Percentiles rank a stretch among this genome's conserved stretches.
Evolutionary conservation across 2,888 invertebrate genomes (phyloP).

Genomic region (Pristionchus arcanus): DNA sequence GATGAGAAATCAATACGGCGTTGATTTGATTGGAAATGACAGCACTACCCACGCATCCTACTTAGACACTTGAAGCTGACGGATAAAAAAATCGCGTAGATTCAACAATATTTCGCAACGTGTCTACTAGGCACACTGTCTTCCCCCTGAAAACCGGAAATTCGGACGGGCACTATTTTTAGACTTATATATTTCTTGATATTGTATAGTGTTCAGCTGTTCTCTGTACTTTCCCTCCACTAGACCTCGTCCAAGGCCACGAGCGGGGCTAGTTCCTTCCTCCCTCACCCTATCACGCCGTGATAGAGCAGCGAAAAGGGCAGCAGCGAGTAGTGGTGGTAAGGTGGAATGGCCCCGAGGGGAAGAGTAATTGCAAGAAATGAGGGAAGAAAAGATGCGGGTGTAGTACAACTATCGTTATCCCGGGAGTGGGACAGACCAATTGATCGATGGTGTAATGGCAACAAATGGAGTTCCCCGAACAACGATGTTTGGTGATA

Average conservation of each 20-base stretch:
- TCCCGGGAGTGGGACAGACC: neutral
- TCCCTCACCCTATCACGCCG: constrained; percentile 3
- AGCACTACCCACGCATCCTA: neutral
- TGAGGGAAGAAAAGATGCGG: neutral
- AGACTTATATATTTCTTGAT: neutral
- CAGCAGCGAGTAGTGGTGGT: neutral
- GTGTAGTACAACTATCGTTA: neutral
- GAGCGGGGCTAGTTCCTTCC: neutral
- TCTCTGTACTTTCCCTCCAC: neutral
- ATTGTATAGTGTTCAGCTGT: constrained; percentile 15
- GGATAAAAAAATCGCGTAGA: too few species aligned
- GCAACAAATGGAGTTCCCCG: neutral
- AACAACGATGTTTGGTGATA: neutral
- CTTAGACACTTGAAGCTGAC: too few species aligned
- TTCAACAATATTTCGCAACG: neutral
- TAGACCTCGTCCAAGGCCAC: constrained; percentile 4
- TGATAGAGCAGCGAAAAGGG: constrained; percentile 24
- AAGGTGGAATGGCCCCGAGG: constrained; percentile 27
- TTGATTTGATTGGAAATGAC: neutral
- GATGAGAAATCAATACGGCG: neutral
- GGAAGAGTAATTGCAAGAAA: neutral
- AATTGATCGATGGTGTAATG: neutral
- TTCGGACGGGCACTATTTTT: too few species aligned
- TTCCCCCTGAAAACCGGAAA: neutral
- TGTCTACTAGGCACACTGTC: too few species aligned